Base-by-base conservation (phyloP, 2,888 invertebrate species). In the Metalampra italica region DNA sequence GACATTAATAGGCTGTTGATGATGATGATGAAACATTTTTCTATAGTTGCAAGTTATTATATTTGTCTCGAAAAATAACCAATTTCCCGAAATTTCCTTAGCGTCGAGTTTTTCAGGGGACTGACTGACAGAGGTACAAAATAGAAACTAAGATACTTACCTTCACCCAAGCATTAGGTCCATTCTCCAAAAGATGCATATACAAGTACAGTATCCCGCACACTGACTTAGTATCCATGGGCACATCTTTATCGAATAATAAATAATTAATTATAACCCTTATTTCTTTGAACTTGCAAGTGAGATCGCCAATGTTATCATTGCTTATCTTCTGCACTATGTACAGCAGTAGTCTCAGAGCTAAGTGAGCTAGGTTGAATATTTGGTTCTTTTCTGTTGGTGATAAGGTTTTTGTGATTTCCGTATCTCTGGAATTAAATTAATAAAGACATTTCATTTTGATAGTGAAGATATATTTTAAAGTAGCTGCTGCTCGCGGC, bases 151-250 rank as follows among this genome's bases (percentile, higher is more conserved):
- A 22, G 32, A 36, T 46, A 71, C 79, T 74, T 56, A 87, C 88
- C 56, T 70, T 53, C 44, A 63, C 52, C 88, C 88, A 88, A 29
- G 75, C 64, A 7, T 72, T 57, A 0, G 65, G 30, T 0, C 76
- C 73, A 37, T 72, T 61, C n/a, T 77, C 78, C 14, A 81, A 68
- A 41, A 85, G 73, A 36, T 85, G 82, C 66, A 90, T 83, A 44
- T 90, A 76, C 5, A 92, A 75, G 49, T 90, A 80, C 12, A 93
- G 66, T 36, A 92, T 86, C 0, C 92, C 93, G 54, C 91, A 90
- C 60, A 93, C 91, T 7, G 90, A 90, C 64, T 92, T 92, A 0
- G 92, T 91, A 62, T 94, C 93, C 90, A 93, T 92, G 0, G 92
- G 91, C 1, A 92, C 82, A 51, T 91, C 90, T 4, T 78, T 75